Evolutionary conservation across 2,113 vertebrate species (phyloP), one percentile per base, ranked within the genome.

Genomic region (Channa maculata): DNA sequence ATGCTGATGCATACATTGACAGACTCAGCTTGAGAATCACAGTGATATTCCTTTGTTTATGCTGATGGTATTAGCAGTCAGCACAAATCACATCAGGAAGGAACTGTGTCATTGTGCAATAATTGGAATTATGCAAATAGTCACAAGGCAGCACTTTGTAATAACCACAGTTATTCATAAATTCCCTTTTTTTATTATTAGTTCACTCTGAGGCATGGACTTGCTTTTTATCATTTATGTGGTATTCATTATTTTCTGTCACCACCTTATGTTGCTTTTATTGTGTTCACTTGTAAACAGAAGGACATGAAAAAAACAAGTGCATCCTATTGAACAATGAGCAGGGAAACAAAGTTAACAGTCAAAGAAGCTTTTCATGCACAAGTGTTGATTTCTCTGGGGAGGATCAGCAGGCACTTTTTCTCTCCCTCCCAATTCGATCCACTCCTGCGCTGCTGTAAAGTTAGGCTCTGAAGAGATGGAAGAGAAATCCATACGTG

Each of bases 121-220:
- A 89, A 91, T 91, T 91, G 90, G 73, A 92, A 92, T 92, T 92
- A 92, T 92, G 90, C 88, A 92, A 93, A 93, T 90, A 84, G 11
- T 86, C 65, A 73, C 88, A 70, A 90, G 73, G 77, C 77, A 85
- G 65, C 67, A 78, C 84, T 90, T 75, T 84, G 79, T 88, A 88
- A 90, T 88, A 89, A 88, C 80, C 55, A 60, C 75, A 80, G 74
- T 90, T 89, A 86, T 91, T 92, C 83, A 88, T 79, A 90, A 51
- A 82, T 88, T 89, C 89, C 51, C 55, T 87, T 87, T 89, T 77
- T 86, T 81, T 87, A 79, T 88, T 85, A 88, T 88, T 73, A 65
- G 75, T 88, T 88, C 78, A 79, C 75, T 86, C 71, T 72, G 61
- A 77, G 73, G 72, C 86, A 52, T 10, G 55, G 65, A 64, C 61